Percentiles rank a stretch among this genome's conserved stretches.
These are phyloP conservation scores for Lithobates sylvaticus DNA, from an alignment of 2,797 vertebrate genomes.

Conservation along the genomic window DNA sequence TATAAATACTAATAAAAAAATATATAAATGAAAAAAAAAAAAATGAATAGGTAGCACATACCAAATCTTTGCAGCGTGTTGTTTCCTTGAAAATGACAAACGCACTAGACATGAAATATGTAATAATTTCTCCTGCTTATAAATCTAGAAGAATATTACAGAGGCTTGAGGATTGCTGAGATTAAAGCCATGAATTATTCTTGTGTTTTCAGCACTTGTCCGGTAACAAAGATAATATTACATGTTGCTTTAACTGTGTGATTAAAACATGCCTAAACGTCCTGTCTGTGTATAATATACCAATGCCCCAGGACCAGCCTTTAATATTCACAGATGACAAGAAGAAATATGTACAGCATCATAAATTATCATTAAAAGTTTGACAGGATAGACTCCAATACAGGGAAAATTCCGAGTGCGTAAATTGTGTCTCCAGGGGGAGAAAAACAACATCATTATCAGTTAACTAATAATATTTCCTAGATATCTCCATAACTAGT, in stretches of 20 bases:
- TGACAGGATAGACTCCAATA: background rate
- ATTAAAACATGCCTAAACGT: conserved; percentile 90
- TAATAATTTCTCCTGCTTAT: too few species aligned
- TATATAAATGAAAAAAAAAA: too few species aligned
- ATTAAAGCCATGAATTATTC: background rate
- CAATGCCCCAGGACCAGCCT: conserved; percentile 73
- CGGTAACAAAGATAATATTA: conserved; percentile 78
- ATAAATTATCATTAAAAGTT: conserved; percentile 66
- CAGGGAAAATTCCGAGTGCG: background rate
- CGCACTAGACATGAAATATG: too few species aligned
- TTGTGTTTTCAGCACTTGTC: background rate
- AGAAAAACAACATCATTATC: conserved; percentile 59
- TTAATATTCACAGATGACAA: conserved; percentile 63
- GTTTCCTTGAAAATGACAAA: too few species aligned
- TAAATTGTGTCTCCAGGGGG: conserved; percentile 63
- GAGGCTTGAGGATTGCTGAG: background rate
- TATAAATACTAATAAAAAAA: too few species aligned
- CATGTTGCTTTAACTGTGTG: conserved; percentile 84
- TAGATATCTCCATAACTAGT: background rate
- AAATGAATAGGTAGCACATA: too few species aligned
- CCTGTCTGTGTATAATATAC: conserved; percentile 82
- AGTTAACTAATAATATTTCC: conserved; percentile 50
- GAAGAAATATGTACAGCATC: conserved; percentile 67
- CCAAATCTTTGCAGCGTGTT: too few species aligned
- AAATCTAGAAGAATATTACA: background rate